phyloP scores from a whole-genome alignment of 2,888 invertebrate species.

The Flexamia atlantica region DNA sequence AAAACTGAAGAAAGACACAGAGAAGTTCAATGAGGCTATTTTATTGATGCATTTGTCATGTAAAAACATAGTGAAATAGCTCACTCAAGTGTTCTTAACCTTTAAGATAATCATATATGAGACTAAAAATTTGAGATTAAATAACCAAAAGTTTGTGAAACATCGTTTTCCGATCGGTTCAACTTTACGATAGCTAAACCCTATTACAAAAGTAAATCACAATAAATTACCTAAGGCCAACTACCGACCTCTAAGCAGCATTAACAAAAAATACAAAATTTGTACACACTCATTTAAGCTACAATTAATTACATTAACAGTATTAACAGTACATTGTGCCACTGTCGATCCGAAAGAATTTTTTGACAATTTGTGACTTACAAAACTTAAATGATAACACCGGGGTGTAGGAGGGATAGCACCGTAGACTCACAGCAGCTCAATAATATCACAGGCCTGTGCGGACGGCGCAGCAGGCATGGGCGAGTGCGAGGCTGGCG shows the following conservation, averaged over 20 bases:
- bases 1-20: too few species aligned
- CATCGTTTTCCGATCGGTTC: too few species aligned
- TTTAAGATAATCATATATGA: too few species aligned
- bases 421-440: conserved; percentile 14
- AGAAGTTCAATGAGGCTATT: too few species aligned
- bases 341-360: not conserved
- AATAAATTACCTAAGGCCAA: conserved; percentile 1
- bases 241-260: too few species aligned
- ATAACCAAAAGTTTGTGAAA: too few species aligned
- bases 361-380: not conserved
- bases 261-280: conserved; percentile 35
- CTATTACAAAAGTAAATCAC: conserved; percentile 13
- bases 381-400: not conserved
- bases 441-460: conserved; percentile 17
- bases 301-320: not conserved
- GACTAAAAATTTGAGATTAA: too few species aligned
- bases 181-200: too few species aligned
- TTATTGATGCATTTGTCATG: too few species aligned
- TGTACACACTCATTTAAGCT: conserved; percentile 2
- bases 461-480: not conserved
- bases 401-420: not conserved
- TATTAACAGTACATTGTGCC: not conserved
- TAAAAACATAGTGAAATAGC: too few species aligned
- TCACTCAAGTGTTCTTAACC: too few species aligned
- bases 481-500: not conserved